phyloP scores from a whole-genome alignment of 2,113 vertebrate genomes.

The Theristicus caerulescens region DNA sequence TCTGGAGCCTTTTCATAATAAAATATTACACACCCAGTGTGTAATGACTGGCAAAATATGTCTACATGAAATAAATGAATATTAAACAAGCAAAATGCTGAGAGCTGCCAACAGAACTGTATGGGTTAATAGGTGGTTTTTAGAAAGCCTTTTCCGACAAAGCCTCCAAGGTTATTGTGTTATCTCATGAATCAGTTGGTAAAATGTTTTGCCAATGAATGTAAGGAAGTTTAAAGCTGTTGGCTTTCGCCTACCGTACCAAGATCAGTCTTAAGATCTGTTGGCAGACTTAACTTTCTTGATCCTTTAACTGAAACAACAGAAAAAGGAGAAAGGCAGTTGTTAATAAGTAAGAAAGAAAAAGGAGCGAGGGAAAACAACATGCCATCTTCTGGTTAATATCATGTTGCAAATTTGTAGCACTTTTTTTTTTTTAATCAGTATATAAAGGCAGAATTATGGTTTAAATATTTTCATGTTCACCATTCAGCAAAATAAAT shows the following conservation, averaged over 20 bases:
- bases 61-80: constrained; percentile 64
- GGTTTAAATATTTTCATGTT: constrained; percentile 35
- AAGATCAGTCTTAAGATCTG: constrained; percentile 99
- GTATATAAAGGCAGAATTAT: constrained; percentile 25
- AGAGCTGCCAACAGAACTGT: constrained; percentile 83
- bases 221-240: constrained; percentile 82
- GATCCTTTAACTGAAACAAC: constrained; percentile 99
- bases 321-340: constrained; percentile 95
- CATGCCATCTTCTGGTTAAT: constrained; percentile 60
- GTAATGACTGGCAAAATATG: constrained; percentile 58
- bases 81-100: constrained; percentile 71
- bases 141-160: constrained; percentile 69
- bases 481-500: constrained; percentile 42
- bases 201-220: constrained; percentile 77
- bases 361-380: constrained; percentile 62
- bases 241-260: constrained; percentile 97
- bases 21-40: constrained; percentile 60
- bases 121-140: constrained; percentile 74
- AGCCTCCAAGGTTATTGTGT: constrained; percentile 64
- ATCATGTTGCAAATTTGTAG: constrained; percentile 7
- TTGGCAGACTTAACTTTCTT: constrained; percentile 99
- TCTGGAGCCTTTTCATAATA: constrained; percentile 43
- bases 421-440: background rate
- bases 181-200: constrained; percentile 69
- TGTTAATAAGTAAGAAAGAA: constrained; percentile 86